These are phyloP conservation scores for Macrotrachela quadricornifera DNA, from an alignment of 1,140 invertebrate genomes.

Conservation along the genomic window DNA sequence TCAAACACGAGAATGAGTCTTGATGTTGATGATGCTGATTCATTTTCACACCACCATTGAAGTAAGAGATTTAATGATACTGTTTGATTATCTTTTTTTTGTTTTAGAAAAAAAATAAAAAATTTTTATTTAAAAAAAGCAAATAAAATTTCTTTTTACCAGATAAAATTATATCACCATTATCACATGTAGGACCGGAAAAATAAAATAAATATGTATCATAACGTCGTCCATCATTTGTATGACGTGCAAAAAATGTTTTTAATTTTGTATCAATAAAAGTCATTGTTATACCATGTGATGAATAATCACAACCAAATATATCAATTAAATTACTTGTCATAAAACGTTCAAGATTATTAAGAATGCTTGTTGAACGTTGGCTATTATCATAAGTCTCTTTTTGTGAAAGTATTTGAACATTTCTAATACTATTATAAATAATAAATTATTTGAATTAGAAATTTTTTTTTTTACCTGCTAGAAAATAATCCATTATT, in stretches of 20 bases:
- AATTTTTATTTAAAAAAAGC: slow-evolving; percentile 9
- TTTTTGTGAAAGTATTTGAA: slow-evolving; percentile 14
- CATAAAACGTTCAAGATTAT: slow-evolving; percentile 19
- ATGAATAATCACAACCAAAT: slow-evolving; percentile 24
- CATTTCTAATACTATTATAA: slow-evolving; percentile 13
- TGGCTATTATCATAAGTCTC: slow-evolving; percentile 16
- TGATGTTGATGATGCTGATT: slow-evolving; percentile 13
- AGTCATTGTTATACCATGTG: slow-evolving; percentile 17
- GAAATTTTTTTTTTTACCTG: not conserved
- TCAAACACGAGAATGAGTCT: slow-evolving; percentile 22
- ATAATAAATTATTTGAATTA: not conserved
- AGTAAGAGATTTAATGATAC: slow-evolving; percentile 17
- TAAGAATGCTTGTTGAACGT: slow-evolving; percentile 15
- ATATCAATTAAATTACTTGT: slow-evolving; percentile 21
- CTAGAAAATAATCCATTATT: too few species aligned
- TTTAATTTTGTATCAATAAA: slow-evolving; percentile 18
- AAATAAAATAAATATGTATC: slow-evolving; percentile 26
- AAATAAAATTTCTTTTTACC: slow-evolving; percentile 11
- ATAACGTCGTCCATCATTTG: slow-evolving; percentile 20
- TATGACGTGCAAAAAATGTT: slow-evolving; percentile 19
- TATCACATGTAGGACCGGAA: slow-evolving; percentile 21
- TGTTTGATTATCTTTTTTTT: slow-evolving; percentile 17
- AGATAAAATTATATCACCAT: slow-evolving; percentile 23
- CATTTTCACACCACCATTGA: slow-evolving; percentile 20
- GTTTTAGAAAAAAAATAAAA: too few species aligned